These are phyloP conservation scores for Caenorhabditis sp. DNA, from an alignment of 2,888 invertebrate genomes.

Conservation along the genomic window DNA sequence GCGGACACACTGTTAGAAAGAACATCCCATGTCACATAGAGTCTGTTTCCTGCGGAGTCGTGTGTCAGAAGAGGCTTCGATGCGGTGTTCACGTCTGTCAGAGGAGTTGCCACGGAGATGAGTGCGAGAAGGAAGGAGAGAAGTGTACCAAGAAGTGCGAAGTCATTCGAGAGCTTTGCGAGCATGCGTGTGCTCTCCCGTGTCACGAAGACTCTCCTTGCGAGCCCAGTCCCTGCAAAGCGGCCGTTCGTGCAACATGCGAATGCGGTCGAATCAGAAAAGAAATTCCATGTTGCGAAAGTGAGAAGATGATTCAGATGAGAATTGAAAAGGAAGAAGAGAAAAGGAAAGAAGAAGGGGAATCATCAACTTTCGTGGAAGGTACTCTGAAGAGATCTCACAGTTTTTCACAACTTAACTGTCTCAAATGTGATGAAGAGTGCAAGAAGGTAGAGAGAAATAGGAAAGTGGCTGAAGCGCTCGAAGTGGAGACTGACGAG, in stretches of 20 bases:
- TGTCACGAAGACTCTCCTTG: constrained; percentile 87
- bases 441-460: constrained; percentile 91
- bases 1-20: constrained; percentile 85
- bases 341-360: not conserved
- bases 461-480: constrained; percentile 89
- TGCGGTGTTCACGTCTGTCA: constrained; percentile 91
- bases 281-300: constrained; percentile 61
- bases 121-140: constrained; percentile 81
- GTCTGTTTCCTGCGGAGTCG: constrained; percentile 85
- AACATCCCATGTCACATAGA: constrained; percentile 89
- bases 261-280: constrained; percentile 69
- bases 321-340: constrained; percentile 28
- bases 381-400: constrained; percentile 33
- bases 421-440: constrained; percentile 91
- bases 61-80: constrained; percentile 87
- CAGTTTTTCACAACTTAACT: constrained; percentile 50
- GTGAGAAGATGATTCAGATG: constrained; percentile 38
- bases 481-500: constrained; percentile 88
- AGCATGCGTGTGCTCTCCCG: constrained; percentile 88
- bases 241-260: constrained; percentile 68
- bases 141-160: constrained; percentile 85
- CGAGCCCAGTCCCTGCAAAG: constrained; percentile 84
- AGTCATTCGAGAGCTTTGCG: constrained; percentile 85
- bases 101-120: constrained; percentile 86
- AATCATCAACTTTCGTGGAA: not conserved